phyloP scores from a whole-genome alignment of 37 sponge, comb jelly and placozoan genomes.

The Ianthella basta region DNA sequence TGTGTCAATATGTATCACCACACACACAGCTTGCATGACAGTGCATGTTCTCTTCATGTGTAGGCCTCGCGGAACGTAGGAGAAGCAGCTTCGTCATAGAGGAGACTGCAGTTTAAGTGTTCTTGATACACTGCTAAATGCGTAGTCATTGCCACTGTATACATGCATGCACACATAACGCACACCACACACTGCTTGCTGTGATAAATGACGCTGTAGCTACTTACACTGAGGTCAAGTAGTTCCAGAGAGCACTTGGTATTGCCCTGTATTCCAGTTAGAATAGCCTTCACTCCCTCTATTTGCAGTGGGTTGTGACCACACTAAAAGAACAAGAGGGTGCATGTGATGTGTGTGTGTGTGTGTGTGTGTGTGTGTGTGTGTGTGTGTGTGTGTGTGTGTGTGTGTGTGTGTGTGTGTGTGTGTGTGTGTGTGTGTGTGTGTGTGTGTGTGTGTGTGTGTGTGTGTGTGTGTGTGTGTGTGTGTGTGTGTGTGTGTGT shows the following conservation, averaged over 20 bases:
- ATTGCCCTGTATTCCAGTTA: slow-evolving; percentile 2
- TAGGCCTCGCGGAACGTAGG: too few relatives aligned
- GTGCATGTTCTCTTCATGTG: too few relatives aligned
- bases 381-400: slow-evolving; percentile 44
- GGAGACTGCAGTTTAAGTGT: too few relatives aligned
- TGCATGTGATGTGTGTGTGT: neutral
- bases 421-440: slow-evolving; percentile 22
- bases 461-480: neutral
- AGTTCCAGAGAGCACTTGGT: slow-evolving; percentile 10
- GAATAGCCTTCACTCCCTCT: slow-evolving; percentile 6
- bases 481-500: too few relatives aligned
- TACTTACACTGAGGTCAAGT: slow-evolving; percentile 20
- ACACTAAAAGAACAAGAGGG: neutral
- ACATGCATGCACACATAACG: too few relatives aligned
- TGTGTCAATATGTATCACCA: too few relatives aligned
- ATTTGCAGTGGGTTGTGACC: slow-evolving; percentile 19
- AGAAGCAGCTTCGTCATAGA: too few relatives aligned
- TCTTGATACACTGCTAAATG: too few relatives aligned
- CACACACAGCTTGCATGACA: neutral
- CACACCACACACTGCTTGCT: too few relatives aligned
- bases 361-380: slow-evolving; percentile 28
- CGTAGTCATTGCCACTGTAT: too few relatives aligned
- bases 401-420: slow-evolving; percentile 24
- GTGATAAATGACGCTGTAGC: too few relatives aligned
- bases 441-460: slow-evolving; percentile 28